Conservation (phyloP, 1,140 invertebrate species). For the Olivierus martensii region DNA sequence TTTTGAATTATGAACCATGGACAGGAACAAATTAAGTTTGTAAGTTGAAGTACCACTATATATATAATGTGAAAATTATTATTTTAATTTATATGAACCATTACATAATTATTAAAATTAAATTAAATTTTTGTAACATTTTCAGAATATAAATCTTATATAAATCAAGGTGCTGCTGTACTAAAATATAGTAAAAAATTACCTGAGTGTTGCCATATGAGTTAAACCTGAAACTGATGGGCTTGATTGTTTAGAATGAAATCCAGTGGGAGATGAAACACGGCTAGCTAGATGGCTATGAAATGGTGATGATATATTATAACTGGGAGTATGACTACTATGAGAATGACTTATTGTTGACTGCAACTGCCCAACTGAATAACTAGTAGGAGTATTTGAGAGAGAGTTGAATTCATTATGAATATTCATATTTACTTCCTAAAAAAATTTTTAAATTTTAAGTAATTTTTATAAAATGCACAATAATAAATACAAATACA, state of each 20-base stretch:
- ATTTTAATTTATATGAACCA: too few relatives aligned
- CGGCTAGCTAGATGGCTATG: constrained; percentile 5
- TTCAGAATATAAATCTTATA: too few relatives aligned
- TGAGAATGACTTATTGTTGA: constrained; percentile 4
- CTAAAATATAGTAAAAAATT: not conserved
- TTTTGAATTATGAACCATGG: too few relatives aligned
- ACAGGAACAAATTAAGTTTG: too few relatives aligned
- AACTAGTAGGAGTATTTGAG: not conserved
- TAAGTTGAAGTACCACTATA: too few relatives aligned
- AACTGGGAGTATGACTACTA: constrained; percentile 3
- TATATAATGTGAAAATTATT: too few relatives aligned
- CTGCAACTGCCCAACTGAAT: not conserved
- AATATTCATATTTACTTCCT: constrained; percentile 2
- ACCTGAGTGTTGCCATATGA: constrained; percentile 19
- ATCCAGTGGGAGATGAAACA: constrained; percentile 3
- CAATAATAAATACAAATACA: too few relatives aligned
- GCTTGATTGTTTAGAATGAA: constrained; percentile 2
- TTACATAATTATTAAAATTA: too few relatives aligned
- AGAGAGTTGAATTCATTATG: not conserved
- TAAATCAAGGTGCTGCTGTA: not conserved
- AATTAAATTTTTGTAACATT: too few relatives aligned
- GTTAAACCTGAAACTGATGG: constrained; percentile 8
- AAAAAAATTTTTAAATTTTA: constrained; percentile 6
- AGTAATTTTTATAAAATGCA: too few relatives aligned
- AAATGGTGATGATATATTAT: constrained; percentile 3